phyloP scores from a whole-genome alignment of 2,797 vertebrate genomes.

The Pseudotriccus pelzelni region DNA sequence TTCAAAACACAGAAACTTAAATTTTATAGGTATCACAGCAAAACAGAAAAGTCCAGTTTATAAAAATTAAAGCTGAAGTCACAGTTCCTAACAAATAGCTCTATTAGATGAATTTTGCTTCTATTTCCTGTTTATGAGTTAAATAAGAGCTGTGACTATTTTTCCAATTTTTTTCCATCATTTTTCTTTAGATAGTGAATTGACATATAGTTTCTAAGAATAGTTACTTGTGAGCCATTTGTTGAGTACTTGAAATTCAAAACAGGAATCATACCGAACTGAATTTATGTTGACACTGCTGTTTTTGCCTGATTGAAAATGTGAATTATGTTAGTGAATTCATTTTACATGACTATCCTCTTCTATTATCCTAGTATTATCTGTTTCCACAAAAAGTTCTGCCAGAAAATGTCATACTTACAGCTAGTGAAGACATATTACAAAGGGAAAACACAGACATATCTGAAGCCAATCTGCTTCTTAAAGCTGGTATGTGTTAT shows the following conservation, averaged over 20 bases:
- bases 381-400: background rate
- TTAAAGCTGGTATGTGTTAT: background rate
- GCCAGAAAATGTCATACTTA: background rate
- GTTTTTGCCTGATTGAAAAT: slow-evolving; percentile 2
- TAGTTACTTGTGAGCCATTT: background rate
- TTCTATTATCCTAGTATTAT: slow-evolving; percentile 5
- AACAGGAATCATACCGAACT: background rate
- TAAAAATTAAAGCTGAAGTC: background rate
- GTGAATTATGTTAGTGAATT: slow-evolving; percentile 1
- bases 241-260: slow-evolving; percentile 14
- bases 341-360: background rate
- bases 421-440: background rate
- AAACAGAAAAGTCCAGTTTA: background rate
- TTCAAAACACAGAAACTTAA: background rate
- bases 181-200: background rate
- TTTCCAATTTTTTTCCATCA: background rate
- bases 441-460: background rate
- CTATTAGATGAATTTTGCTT: background rate
- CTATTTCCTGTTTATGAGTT: background rate
- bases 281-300: background rate
- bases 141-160: background rate
- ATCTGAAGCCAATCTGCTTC: background rate
- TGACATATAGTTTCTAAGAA: background rate
- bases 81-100: background rate
- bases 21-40: background rate